A percentile compares a stretch with the other conserved stretches of the same genome.
Conservation (phyloP, 2,797 vertebrate species). For the Mus spretus region DNA sequence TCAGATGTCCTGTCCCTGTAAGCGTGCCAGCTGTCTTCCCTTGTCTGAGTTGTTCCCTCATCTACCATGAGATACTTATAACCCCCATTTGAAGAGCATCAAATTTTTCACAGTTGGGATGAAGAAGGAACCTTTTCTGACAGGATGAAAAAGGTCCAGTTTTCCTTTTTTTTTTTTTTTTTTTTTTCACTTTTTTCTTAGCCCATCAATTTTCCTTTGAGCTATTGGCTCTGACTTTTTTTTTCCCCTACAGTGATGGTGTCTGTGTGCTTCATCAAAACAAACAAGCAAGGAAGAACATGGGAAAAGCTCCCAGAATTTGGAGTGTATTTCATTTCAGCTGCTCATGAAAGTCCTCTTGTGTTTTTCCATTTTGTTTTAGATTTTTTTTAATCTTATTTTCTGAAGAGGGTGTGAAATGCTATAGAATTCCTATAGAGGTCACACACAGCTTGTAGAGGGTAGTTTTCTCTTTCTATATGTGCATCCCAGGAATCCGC, state of each 20-base stretch:
- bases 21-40: not conserved
- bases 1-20: no score
- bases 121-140: not conserved
- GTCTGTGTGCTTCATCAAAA: not conserved
- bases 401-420: not conserved
- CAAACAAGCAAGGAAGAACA: not conserved
- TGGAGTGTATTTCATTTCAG: not conserved
- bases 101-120: not conserved
- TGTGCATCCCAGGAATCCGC: not conserved
- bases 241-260: not conserved
- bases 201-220: not conserved
- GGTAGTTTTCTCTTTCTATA: not conserved
- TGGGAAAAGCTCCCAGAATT: not conserved
- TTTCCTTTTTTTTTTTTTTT: not conserved
- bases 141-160: not conserved
- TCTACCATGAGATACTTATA: not conserved
- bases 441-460: not conserved
- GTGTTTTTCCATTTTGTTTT: not conserved
- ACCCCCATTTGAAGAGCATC: not conserved
- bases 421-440: not conserved
- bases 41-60: accelerated
- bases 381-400: not conserved
- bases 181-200: not conserved
- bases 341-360: not conserved
- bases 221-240: not conserved